Evolutionary conservation across 2,888 invertebrate species (phyloP).

Genomic region (Ormyrus thymus): DNA sequence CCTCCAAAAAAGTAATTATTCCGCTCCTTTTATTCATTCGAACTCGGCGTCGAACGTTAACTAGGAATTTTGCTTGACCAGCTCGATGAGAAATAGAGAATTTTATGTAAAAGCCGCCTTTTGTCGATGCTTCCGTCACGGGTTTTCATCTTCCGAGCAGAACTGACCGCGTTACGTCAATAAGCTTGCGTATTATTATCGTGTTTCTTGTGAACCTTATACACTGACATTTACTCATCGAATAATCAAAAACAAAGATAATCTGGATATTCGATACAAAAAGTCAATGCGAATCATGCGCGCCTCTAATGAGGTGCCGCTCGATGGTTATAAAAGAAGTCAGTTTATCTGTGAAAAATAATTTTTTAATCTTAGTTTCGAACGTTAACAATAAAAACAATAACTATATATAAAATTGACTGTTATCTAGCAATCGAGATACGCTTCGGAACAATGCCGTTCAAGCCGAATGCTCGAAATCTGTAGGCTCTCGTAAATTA

Average conservation of each 20-base stretch:
- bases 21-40: conserved; percentile 15
- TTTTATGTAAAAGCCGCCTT: conserved; percentile 30
- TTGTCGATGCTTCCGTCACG: conserved; percentile 9
- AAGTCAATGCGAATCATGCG: conserved; percentile 18
- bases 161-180: conserved; percentile 46
- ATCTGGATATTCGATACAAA: conserved; percentile 39
- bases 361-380: too few species aligned
- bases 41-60: not conserved
- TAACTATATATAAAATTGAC: too few species aligned
- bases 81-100: not conserved
- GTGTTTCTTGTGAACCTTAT: conserved; percentile 15
- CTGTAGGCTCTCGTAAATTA: too few species aligned
- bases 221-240: not conserved
- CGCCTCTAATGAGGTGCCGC: too few species aligned
- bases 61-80: not conserved
- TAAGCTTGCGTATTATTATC: conserved; percentile 18
- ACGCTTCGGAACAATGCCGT: too few species aligned
- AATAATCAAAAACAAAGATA: conserved; percentile 38
- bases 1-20: conserved; percentile 58
- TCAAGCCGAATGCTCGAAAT: too few species aligned
- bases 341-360: too few species aligned
- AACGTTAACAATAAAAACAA: too few species aligned
- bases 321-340: too few species aligned
- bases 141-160: conserved; percentile 26
- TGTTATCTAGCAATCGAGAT: too few species aligned